Percentiles rank a stretch among this genome's conserved stretches.
Conservation (phyloP, 30 jellyfish, hydroid and myxozoan species). For the Aurelia coerulea region DNA sequence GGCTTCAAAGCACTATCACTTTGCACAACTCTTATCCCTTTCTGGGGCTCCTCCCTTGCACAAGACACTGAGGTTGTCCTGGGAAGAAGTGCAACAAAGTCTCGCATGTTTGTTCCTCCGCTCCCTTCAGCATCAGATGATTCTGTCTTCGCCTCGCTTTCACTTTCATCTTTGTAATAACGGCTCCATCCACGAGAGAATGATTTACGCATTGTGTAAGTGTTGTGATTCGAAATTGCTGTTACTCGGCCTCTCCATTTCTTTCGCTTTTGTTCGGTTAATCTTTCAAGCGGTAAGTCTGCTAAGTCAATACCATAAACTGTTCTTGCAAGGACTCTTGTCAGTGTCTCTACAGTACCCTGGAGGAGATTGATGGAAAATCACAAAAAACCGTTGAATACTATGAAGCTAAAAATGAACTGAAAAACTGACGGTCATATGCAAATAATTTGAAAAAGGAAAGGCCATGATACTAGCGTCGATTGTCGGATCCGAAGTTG, state of each 20-base stretch:
- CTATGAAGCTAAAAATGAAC: too few species aligned
- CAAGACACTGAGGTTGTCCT: slow-evolving; percentile 77
- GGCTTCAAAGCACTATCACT: slow-evolving; percentile 31
- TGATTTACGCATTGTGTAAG: slow-evolving; percentile 45
- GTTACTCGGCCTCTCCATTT: slow-evolving; percentile 81
- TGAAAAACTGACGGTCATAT: too few species aligned
- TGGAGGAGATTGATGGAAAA: background rate
- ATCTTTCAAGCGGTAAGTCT: slow-evolving; percentile 87
- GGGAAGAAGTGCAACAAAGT: slow-evolving; percentile 56
- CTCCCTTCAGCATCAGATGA: slow-evolving; percentile 36
- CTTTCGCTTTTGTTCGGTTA: slow-evolving; percentile 88
- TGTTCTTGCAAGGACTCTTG: slow-evolving; percentile 90
- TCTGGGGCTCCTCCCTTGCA: slow-evolving; percentile 16
- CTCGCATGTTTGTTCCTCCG: slow-evolving; percentile 26
- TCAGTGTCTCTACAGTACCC: slow-evolving; percentile 93
- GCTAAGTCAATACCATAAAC: slow-evolving; percentile 85
- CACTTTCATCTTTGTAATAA: slow-evolving; percentile 41
- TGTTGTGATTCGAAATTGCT: slow-evolving; percentile 31
- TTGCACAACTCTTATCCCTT: slow-evolving; percentile 2
- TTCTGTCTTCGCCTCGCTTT: slow-evolving; percentile 28
- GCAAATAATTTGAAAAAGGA: too few species aligned
- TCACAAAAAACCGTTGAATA: too few species aligned
- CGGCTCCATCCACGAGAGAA: slow-evolving; percentile 93
- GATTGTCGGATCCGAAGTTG: too few species aligned
- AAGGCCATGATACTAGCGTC: too few species aligned